These are phyloP conservation scores for Scalopus aquaticus DNA, from an alignment of 2,113 vertebrate genomes.

Conservation along the genomic window DNA sequence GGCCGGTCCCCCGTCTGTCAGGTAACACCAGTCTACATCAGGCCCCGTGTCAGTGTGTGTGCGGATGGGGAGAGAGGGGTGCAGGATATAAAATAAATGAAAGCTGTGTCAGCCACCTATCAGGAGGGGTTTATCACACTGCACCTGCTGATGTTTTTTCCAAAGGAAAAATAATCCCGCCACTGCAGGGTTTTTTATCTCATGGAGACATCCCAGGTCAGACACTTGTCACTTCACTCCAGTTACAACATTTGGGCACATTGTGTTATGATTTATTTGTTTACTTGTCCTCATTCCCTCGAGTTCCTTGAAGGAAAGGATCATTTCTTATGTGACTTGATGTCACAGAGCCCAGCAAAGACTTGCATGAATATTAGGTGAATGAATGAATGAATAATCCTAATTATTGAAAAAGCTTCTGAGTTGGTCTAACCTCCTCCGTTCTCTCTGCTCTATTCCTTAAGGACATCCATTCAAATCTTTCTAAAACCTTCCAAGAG, in stretches of 20 bases:
- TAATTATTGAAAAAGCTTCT: slow-evolving; percentile 29
- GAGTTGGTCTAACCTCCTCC: background rate
- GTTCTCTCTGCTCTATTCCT: background rate
- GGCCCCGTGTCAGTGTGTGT: background rate
- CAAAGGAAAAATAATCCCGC: background rate
- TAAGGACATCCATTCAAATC: background rate
- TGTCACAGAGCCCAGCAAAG: slow-evolving; percentile 30
- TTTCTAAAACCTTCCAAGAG: slow-evolving; percentile 5
- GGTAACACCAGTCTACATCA: background rate
- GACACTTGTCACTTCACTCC: slow-evolving; percentile 10
- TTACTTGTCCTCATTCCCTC: slow-evolving; percentile 38
- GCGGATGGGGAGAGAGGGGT: too few relatives aligned
- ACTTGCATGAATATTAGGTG: slow-evolving; percentile 41
- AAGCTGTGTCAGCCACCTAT: background rate
- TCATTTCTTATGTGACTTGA: slow-evolving; percentile 44
- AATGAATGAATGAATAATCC: background rate
- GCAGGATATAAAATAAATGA: background rate
- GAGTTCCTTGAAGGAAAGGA: slow-evolving; percentile 38
- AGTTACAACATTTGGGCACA: background rate
- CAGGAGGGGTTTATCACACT: background rate
- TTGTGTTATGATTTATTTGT: slow-evolving; percentile 42
- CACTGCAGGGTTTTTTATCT: slow-evolving; percentile 41
- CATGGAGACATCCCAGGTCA: background rate
- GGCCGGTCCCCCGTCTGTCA: background rate
- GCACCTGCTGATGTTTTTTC: background rate